Percentiles rank a stretch among this genome's conserved stretches.
These are phyloP conservation scores for Cinara cedri DNA, from an alignment of 2,888 invertebrate species.

Conservation along the genomic window DNA sequence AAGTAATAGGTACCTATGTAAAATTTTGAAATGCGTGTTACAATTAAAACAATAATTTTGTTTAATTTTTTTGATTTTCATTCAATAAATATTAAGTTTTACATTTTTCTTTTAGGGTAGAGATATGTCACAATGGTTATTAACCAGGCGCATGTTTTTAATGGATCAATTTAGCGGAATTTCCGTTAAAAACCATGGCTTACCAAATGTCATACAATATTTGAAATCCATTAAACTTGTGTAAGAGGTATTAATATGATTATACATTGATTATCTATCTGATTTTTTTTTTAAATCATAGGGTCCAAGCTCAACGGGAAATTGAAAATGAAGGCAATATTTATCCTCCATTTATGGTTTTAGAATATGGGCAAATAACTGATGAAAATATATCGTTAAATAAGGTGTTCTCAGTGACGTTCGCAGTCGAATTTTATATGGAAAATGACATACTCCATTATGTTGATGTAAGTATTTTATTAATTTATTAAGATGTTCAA, in stretches of 20 bases:
- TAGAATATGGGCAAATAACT: conserved; percentile 68
- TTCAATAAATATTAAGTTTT: conserved; percentile 57
- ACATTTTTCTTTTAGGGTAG: conserved; percentile 63
- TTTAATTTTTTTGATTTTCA: neutral
- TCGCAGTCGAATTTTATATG: conserved; percentile 64
- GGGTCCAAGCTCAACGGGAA: conserved; percentile 63
- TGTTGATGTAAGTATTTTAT: conserved; percentile 62
- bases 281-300: conserved; percentile 58
- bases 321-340: conserved; percentile 66
- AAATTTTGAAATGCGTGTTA: too few species aligned
- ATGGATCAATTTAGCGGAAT: conserved; percentile 68
- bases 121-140: conserved; percentile 68
- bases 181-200: conserved; percentile 60
- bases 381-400: conserved; percentile 63
- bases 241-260: conserved; percentile 37
- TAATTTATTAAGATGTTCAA: neutral
- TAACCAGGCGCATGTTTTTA: conserved; percentile 73
- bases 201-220: conserved; percentile 58
- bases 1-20: too few species aligned
- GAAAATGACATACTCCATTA: conserved; percentile 63
- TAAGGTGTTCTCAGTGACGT: conserved; percentile 62
- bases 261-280: neutral
- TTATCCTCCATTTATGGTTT: conserved; percentile 68
- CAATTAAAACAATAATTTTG: too few species aligned
- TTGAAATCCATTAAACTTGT: conserved; percentile 58